These are phyloP conservation scores for Trachops cirrhosus DNA, from an alignment of 2,797 vertebrate species.

Conservation along the genomic window DNA sequence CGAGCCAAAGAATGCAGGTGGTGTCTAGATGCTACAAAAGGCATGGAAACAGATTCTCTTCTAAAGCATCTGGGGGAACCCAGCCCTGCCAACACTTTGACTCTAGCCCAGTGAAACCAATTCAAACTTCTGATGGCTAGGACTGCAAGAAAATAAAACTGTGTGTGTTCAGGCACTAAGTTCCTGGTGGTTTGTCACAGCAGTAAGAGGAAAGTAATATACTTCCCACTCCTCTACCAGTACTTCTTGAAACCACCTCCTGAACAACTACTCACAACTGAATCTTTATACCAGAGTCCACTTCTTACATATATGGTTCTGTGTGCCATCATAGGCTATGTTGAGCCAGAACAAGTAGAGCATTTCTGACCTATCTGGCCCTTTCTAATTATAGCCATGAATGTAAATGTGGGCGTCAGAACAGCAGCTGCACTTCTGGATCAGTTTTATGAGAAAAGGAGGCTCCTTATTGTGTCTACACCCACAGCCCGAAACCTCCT, in stretches of 20 bases:
- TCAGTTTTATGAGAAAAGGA: constrained; percentile 98
- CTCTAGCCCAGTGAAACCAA: neutral
- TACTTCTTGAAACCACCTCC: neutral
- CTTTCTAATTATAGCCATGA: constrained; percentile 90
- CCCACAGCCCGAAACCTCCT: constrained; percentile 96
- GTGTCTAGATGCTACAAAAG: neutral
- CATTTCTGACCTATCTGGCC: neutral
- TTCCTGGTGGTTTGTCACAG: neutral
- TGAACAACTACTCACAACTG: neutral
- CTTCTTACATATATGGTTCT: neutral
- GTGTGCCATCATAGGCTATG: neutral
- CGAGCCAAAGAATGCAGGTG: neutral
- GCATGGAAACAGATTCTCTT: neutral
- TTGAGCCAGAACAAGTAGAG: neutral
- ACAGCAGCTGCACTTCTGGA: constrained; percentile 94
- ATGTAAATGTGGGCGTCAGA: constrained; percentile 93
- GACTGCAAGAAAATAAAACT: neutral
- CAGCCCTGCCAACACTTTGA: neutral
- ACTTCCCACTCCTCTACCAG: neutral
- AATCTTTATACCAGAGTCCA: neutral
- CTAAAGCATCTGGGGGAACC: neutral
- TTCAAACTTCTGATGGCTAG: neutral
- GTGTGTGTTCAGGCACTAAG: neutral
- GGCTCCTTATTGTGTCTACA: constrained; percentile 94
- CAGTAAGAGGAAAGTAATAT: neutral